Base-by-base conservation (phyloP, 2,113 vertebrate genomes). In the Pitta sordida region DNA sequence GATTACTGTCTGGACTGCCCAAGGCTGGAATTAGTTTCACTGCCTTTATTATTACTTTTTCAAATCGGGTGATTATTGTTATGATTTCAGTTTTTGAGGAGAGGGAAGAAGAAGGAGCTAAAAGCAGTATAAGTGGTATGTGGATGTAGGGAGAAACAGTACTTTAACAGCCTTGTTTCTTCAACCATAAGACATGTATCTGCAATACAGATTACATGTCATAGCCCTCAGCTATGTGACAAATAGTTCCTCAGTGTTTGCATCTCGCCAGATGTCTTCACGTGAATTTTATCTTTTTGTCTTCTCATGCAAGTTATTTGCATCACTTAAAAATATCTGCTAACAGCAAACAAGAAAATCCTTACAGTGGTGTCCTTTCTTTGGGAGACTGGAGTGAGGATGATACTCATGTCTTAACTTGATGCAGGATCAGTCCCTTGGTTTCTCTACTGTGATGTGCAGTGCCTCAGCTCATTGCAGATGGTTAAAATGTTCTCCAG, bases 11-110 rank as follows among this genome's bases (percentile, higher is more conserved):
- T 43, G n/a, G 51, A 20, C 68, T 78, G 85, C 88, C 88, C 60
- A 77, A 60, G 85, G 78, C 82, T 87, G 78, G 85, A 81, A 86
- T 93, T 88, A 79, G 59, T 81, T 91, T 81, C n/a, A 11, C 70
- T 67, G 37, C 52, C 91, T 56, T 46, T 76, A 49, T 74, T 76
- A 52, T 93, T 90, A 69, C 73, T 58, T 93, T 84, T 74, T 60
- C 87, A 95, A 78, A 69, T 60, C 64, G 89, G 58, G 41, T 22
- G 44, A 77, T 90, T 60, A 65, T 83, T 91, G 39, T 51, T 84
- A 78, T 27, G 39, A 77, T 84, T 87, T 87, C 36, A 65, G 37
- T 62, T 60, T 82, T 69, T 26, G 60, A 81, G 64, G 55, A 70
- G 55, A 51, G 41, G 51, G 44, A 64, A 84, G 56, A 77, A 73